Base-by-base conservation (phyloP, 2,888 invertebrate species). In the Oxytorus armatus region DNA sequence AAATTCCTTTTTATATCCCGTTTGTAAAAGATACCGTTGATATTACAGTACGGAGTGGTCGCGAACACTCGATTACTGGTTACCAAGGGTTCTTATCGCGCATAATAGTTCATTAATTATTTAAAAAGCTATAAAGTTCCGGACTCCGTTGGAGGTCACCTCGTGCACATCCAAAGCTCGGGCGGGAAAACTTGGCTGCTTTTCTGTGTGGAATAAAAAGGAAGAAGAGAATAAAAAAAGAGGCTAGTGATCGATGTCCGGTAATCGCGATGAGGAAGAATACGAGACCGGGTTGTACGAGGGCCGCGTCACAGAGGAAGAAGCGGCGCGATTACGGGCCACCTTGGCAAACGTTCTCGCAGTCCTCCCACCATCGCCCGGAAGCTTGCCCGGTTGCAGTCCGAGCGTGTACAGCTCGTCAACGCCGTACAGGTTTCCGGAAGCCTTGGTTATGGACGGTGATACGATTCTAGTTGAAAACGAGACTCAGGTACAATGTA, bases 401-500 rank as follows among this genome's bases (percentile, higher is more conserved):
- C 82, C 83, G 55, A 84, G 81, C 73, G 76, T 74, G 51, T 81
- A 82, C 49, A 78, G 77, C 68, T 73, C 76, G 18, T 49, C 82
- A 21, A 75, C 81, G 7, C 63, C 73, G 14, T 68, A 39, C 74
- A 66, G 77, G 72, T 80, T 75, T 23, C 77, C 66, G 63, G 80
- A 82, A 39, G 29, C 49, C 66, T 29, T 73, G 72, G 68, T 55
- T 29, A 83, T 85, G 82, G 84, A 82, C 70, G 82, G 79, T 55
- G 83, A 84, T 55, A 81, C 53, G 29, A 72, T 85, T 53, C 72
- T 81, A 11, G 57, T 83, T 29, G 85, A 85, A 65, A 78, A 83
- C 82, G 85, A 86, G 69, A 83, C 75, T 44, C 77, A 85, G 86
- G 86, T 86, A 77, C n/a, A n/a, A n/a, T n/a, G n/a, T n/a, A n/a